phyloP scores from a whole-genome alignment of 2,888 invertebrate species.

The Ectemnius cavifrons region DNA sequence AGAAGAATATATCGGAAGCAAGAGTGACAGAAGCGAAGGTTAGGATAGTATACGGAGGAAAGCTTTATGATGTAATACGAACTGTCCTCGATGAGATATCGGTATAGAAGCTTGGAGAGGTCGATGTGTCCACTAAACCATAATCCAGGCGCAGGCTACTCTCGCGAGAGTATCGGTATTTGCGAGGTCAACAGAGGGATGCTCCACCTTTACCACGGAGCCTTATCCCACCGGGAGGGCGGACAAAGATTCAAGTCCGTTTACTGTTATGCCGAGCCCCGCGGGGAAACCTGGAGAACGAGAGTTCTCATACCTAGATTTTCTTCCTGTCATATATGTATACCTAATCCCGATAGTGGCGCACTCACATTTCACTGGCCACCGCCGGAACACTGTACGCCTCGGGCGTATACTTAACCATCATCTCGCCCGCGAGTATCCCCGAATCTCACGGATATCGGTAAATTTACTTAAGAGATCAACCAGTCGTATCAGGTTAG shows the following conservation, averaged over 20 bases:
- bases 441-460: no score
- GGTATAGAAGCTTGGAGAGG: slow-evolving; percentile 23
- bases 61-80: neutral
- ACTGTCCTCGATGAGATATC: slow-evolving; percentile 14
- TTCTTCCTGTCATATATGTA: slow-evolving; percentile 50
- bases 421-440: no score
- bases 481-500: no score
- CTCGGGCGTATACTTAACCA: slow-evolving; percentile 54
- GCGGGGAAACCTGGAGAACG: slow-evolving; percentile 48
- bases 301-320: slow-evolving; percentile 51
- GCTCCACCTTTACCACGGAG: slow-evolving; percentile 46
- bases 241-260: slow-evolving; percentile 62
- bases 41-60: neutral
- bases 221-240: slow-evolving; percentile 57
- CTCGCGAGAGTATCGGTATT: slow-evolving; percentile 58
- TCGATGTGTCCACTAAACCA: slow-evolving; percentile 43
- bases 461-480: no score
- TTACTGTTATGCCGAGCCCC: slow-evolving; percentile 60
- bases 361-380: slow-evolving; percentile 53
- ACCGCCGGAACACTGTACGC: slow-evolving; percentile 45
- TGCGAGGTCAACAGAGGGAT: slow-evolving; percentile 58
- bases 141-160: slow-evolving; percentile 47
- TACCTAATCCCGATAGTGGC: slow-evolving; percentile 61
- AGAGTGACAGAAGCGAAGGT: no score
- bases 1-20: no score